Evolutionary conservation across 2,888 invertebrate genomes (phyloP), one percentile per base, ranked within the genome.

Genomic region (Leptinotarsa rubiginosa): DNA sequence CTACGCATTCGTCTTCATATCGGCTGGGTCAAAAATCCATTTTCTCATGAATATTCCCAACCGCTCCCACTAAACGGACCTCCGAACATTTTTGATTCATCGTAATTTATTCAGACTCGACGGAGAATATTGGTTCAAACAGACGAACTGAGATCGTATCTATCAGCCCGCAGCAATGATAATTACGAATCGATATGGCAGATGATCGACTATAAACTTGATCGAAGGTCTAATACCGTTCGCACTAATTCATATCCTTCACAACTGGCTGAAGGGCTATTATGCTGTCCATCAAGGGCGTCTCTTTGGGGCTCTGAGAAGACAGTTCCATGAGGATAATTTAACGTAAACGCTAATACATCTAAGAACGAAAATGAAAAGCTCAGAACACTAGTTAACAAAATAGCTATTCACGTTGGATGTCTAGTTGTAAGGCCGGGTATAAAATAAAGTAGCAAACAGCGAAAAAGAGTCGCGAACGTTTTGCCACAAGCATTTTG

Each of bases 131-230:
- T 59, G 69, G 52, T 72, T 65, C 62, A 54, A 59, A 73, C 69
- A 56, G 50, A 65, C 69, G 65, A 65, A 56, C 65, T 70, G 70
- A 77, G 75, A 75, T 70, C 68, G 59, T 73, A 77, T 75, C 72
- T 75, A 72, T 77, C 77, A 70, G 77, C 77, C 77, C 49, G 69
- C 22, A 72, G 77, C 75, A 64, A 70, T 66, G 62, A 77, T 75
- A 77, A 77, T 73, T 77, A 73, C 69, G 71, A 75, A 75, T 75
- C 73, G 73, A 74, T 77, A 77, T 62, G 70, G 73, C 75, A 77
- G 80, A 80, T 76, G 76, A 80, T 78, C 79, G 73, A 75, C 78
- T 76, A 74, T 69, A 72, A 75, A 75, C 69, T 62, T 75, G 70
- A 74, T 75, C 75, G 77, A 71, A 67, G 69, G 71, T 75, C 70